Percentiles rank a stretch among this genome's conserved stretches.
These are phyloP conservation scores for Takifugu rubripes DNA, from an alignment of 2,797 vertebrate species.

Conservation along the genomic window DNA sequence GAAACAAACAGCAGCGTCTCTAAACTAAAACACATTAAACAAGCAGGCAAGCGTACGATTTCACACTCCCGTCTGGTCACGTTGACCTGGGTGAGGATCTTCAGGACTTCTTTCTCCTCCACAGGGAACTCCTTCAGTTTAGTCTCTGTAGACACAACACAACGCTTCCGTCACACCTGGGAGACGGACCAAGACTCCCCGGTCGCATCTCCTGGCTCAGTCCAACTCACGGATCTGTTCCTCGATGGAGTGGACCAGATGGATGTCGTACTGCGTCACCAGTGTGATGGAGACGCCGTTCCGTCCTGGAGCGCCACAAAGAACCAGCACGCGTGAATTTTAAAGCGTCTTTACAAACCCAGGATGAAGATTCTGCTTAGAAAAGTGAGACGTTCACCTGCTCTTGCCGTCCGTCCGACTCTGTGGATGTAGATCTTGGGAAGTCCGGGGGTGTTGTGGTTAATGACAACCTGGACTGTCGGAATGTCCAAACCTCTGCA, in stretches of 20 bases:
- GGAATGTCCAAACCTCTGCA: constrained; percentile 93
- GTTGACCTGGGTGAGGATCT: constrained; percentile 94
- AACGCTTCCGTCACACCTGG: neutral
- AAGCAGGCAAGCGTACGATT: constrained; percentile 74
- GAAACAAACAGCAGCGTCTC: no score
- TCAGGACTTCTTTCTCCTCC: constrained; percentile 82
- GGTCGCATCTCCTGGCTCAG: neutral
- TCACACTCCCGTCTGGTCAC: constrained; percentile 89
- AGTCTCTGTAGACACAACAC: constrained; percentile 70
- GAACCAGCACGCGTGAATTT: neutral
- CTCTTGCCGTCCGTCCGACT: constrained; percentile 92
- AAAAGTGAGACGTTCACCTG: constrained; percentile 71
- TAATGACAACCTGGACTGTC: constrained; percentile 91
- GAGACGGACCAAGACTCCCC: neutral
- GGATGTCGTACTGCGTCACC: constrained; percentile 98
- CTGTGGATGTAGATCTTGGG: constrained; percentile 96
- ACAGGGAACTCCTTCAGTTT: constrained; percentile 83
- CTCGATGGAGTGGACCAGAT: constrained; percentile 89
- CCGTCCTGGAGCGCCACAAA: constrained; percentile 73
- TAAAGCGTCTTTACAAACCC: neutral
- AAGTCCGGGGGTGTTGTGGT: constrained; percentile 94
- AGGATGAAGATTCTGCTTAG: neutral
- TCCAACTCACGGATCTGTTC: constrained; percentile 81
- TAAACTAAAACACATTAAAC: neutral
- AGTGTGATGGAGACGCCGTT: constrained; percentile 88